Evolutionary conservation across 2,113 vertebrate genomes (phyloP).

Genomic region (Gadus chalcogrammus): DNA sequence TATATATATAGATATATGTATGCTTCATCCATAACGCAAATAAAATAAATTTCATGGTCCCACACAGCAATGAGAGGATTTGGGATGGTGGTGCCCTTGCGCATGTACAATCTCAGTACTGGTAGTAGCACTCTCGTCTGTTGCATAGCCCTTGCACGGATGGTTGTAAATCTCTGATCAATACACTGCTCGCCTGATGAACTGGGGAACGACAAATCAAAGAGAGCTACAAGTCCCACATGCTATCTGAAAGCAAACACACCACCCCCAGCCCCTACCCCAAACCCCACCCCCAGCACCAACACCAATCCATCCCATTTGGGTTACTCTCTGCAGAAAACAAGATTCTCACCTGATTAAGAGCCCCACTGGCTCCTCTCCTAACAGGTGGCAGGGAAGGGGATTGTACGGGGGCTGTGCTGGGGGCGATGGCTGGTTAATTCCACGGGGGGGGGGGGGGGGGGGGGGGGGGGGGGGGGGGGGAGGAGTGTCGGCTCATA

Average conservation of each 20-base stretch:
- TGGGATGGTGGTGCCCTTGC: too few species aligned
- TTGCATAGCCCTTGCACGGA: too few species aligned
- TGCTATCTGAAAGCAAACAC: background rate
- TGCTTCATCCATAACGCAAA: too few species aligned
- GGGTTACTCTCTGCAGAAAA: background rate
- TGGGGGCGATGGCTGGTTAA: background rate
- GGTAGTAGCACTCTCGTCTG: too few species aligned
- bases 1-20: too few species aligned
- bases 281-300: constrained; percentile 32
- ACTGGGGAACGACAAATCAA: constrained; percentile 62
- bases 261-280: constrained; percentile 30
- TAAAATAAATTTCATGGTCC: too few species aligned
- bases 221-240: constrained; percentile 14
- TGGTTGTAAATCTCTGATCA: constrained; percentile 47
- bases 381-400: constrained; percentile 30
- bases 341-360: constrained; percentile 22
- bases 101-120: too few species aligned
- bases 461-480: too few species aligned
- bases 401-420: background rate
- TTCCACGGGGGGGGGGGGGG: too few species aligned
- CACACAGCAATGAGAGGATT: too few species aligned
- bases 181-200: constrained; percentile 68
- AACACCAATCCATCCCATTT: constrained; percentile 1
- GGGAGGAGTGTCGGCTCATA: too few species aligned
- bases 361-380: background rate